phyloP scores from a whole-genome alignment of 2,888 invertebrate genomes.

The Chloroclystis v-ata region DNA sequence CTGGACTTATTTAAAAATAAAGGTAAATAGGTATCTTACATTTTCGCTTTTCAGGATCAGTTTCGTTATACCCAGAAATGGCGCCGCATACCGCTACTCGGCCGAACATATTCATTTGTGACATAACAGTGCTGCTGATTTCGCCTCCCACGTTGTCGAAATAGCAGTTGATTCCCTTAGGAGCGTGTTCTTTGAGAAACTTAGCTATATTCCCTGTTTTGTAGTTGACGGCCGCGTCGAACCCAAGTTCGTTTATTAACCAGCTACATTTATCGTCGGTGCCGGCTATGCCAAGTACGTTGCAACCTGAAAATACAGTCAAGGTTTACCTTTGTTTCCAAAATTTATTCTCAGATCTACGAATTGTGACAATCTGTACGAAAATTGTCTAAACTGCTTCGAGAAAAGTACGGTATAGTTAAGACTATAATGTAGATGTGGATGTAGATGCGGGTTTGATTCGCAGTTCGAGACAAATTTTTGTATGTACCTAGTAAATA shows the following conservation, averaged over 20 bases:
- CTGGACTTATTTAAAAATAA: too few species aligned
- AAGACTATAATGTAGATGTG: too few species aligned
- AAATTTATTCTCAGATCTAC: too few species aligned
- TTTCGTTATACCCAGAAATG: conserved; percentile 80
- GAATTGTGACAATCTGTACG: too few species aligned
- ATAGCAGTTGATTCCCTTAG: conserved; percentile 85
- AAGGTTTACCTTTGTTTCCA: too few species aligned
- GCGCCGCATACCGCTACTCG: conserved; percentile 82
- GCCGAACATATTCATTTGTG: conserved; percentile 80
- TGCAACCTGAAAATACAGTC: conserved; percentile 71
- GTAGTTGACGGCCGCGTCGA: conserved; percentile 85
- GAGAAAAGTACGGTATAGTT: too few species aligned
- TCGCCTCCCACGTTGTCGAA: conserved; percentile 88
- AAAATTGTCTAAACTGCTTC: too few species aligned
- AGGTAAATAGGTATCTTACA: too few species aligned
- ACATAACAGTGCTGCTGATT: conserved; percentile 76
- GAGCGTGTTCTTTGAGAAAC: conserved; percentile 79
- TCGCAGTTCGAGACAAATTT: too few species aligned
- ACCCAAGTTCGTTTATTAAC: conserved; percentile 80
- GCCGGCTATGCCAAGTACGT: conserved; percentile 84
- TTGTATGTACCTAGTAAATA: too few species aligned
- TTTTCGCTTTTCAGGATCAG: conserved; percentile 64
- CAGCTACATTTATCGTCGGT: conserved; percentile 84
- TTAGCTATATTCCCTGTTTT: conserved; percentile 77
- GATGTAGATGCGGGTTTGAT: too few species aligned